Evolutionary conservation across 2,113 vertebrate species (phyloP).

Genomic region (Coryphaenoides rupestris): DNA sequence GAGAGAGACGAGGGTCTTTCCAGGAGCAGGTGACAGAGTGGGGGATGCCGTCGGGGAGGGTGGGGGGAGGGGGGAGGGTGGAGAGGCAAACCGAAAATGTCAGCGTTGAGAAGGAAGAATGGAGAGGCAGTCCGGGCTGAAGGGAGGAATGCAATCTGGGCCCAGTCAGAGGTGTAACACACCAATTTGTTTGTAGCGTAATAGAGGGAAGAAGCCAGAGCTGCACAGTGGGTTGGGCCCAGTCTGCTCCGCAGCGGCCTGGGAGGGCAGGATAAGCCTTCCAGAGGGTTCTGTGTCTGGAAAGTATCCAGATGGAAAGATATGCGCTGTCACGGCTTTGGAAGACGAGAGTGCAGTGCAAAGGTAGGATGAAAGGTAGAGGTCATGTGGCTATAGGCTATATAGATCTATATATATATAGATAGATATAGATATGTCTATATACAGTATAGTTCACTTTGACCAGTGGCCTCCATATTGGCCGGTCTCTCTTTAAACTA

Average conservation of each 20-base stretch:
- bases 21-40: constrained; percentile 20
- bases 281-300: constrained; percentile 33
- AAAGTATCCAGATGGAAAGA: constrained; percentile 47
- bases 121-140: constrained; percentile 61
- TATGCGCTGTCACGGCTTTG: constrained; percentile 20
- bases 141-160: constrained; percentile 74
- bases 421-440: too few relatives aligned
- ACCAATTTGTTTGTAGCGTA: constrained; percentile 71
- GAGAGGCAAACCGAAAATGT: constrained; percentile 56
- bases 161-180: constrained; percentile 71
- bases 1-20: constrained; percentile 19
- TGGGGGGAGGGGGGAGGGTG: too few relatives aligned
- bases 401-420: too few relatives aligned
- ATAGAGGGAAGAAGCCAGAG: constrained; percentile 66
- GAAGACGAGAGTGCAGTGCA: constrained; percentile 20
- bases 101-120: constrained; percentile 62
- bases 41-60: neutral
- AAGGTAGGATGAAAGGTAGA: neutral
- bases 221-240: constrained; percentile 42
- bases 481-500: too few relatives aligned
- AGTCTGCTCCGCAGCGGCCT: constrained; percentile 27
- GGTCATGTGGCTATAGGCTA: too few relatives aligned
- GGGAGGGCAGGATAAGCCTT: constrained; percentile 53
- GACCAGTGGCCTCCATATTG: too few relatives aligned
- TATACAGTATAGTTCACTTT: too few relatives aligned